These are phyloP conservation scores for Coenobita brevimanus DNA, from an alignment of 1,140 invertebrate genomes.

Conservation along the genomic window DNA sequence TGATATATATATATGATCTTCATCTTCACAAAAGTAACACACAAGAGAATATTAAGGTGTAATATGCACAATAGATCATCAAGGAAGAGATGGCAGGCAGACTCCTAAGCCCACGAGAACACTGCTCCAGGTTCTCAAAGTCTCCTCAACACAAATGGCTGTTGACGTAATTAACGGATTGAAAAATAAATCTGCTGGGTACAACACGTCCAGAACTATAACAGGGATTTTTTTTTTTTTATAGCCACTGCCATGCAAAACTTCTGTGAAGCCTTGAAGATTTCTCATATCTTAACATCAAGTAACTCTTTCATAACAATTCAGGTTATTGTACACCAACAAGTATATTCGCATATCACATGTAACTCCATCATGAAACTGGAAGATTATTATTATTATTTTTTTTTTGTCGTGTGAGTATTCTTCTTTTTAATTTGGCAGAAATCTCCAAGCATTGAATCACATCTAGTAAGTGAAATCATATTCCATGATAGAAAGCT, in stretches of 20 bases:
- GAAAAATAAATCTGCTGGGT: conserved; percentile 12
- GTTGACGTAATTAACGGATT: too few relatives aligned
- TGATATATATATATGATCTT: too few relatives aligned
- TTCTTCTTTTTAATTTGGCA: conserved; percentile 13
- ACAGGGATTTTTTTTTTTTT: conserved; percentile 14
- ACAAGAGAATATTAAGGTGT: too few relatives aligned
- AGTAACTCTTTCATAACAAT: conserved; percentile 28
- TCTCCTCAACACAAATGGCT: too few relatives aligned
- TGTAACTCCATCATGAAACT: conserved; percentile 33
- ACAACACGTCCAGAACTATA: conserved; percentile 33
- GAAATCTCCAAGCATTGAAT: conserved; percentile 57
- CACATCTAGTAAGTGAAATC: conserved; percentile 55
- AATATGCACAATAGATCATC: too few relatives aligned
- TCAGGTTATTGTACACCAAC: conserved; percentile 40
- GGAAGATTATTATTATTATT: too few relatives aligned
- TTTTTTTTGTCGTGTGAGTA: conserved; percentile 31
- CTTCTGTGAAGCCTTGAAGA: conserved; percentile 55
- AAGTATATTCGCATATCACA: conserved; percentile 34
- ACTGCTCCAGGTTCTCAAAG: too few relatives aligned
- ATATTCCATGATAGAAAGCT: conserved; percentile 57
- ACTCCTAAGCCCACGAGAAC: too few relatives aligned
- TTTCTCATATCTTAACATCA: conserved; percentile 41
- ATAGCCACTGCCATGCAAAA: conserved; percentile 50
- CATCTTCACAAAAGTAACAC: too few relatives aligned
- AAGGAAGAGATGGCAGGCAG: too few relatives aligned